Evolutionary conservation across 2,797 vertebrate genomes (phyloP).

Genomic region (Macropus fuliginosus): DNA sequence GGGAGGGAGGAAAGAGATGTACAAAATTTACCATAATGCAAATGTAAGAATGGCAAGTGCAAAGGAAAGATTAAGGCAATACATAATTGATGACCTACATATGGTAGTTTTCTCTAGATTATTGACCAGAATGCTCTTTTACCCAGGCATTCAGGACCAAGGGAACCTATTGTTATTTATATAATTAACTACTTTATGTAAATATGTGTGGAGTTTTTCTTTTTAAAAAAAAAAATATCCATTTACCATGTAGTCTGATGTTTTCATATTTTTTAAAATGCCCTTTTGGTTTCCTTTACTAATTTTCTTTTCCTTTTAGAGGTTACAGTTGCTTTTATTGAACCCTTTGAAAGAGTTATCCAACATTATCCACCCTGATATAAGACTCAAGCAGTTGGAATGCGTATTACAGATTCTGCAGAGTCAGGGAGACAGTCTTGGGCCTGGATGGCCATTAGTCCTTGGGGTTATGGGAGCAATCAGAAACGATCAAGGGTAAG

Average conservation of each 20-base stretch:
- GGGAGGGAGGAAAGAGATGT: not conserved
- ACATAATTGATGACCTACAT: not conserved
- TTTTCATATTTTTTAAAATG: not conserved
- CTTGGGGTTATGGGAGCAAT: constrained; percentile 99
- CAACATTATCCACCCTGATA: constrained; percentile 95
- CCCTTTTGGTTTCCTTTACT: constrained; percentile 53
- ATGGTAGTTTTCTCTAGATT: not conserved
- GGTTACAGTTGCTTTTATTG: constrained; percentile 95
- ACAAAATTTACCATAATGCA: not conserved
- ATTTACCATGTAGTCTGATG: not conserved
- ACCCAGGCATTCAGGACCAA: not conserved
- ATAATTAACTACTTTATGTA: not conserved
- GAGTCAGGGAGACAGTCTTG: constrained; percentile 97
- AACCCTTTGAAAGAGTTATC: constrained; percentile 98
- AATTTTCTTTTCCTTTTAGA: constrained; percentile 85
- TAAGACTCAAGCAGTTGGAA: constrained; percentile 97
- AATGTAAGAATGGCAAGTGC: not conserved
- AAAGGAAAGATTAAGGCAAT: not conserved
- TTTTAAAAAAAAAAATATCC: not conserved
- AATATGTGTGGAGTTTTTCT: not conserved
- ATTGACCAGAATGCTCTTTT: not conserved
- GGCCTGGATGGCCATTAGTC: constrained; percentile 97
- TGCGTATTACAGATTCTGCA: constrained; percentile 98
- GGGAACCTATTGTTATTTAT: not conserved
- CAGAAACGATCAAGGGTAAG: constrained; percentile 98